These are phyloP conservation scores for Hestina assimilis DNA, from an alignment of 1,140 invertebrate genomes.

Conservation along the genomic window DNA sequence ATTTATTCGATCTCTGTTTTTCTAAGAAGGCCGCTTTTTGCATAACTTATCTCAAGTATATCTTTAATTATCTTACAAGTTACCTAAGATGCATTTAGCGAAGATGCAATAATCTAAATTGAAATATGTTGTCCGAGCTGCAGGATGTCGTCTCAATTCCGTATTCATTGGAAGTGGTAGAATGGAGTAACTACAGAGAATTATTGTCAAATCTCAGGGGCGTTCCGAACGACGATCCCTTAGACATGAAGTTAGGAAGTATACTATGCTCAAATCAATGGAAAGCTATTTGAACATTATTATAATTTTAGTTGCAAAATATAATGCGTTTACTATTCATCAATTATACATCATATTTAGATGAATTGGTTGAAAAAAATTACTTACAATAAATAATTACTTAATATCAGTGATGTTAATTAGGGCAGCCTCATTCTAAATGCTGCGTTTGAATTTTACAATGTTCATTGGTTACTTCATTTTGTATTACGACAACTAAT, in stretches of 20 bases:
- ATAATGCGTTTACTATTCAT: background rate
- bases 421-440: too few relatives aligned
- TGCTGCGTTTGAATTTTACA: too few relatives aligned
- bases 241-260: conserved; percentile 27
- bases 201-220: conserved; percentile 72
- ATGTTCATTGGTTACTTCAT: too few relatives aligned
- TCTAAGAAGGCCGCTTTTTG: conserved; percentile 31
- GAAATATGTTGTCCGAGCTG: conserved; percentile 62
- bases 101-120: conserved; percentile 68
- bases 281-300: background rate
- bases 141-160: conserved; percentile 53
- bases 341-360: too few relatives aligned
- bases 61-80: conserved; percentile 20
- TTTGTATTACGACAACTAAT: too few relatives aligned
- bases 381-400: too few relatives aligned
- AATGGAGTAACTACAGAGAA: conserved; percentile 63
- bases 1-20: conserved; percentile 28
- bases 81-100: conserved; percentile 43
- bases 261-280: conserved; percentile 3
- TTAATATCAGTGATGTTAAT: too few relatives aligned
- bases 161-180: conserved; percentile 66
- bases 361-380: too few relatives aligned
- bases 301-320: background rate
- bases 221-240: conserved; percentile 41
- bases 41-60: background rate